phyloP scores from a whole-genome alignment of 2,888 invertebrate species.

The Melanchra persicariae region DNA sequence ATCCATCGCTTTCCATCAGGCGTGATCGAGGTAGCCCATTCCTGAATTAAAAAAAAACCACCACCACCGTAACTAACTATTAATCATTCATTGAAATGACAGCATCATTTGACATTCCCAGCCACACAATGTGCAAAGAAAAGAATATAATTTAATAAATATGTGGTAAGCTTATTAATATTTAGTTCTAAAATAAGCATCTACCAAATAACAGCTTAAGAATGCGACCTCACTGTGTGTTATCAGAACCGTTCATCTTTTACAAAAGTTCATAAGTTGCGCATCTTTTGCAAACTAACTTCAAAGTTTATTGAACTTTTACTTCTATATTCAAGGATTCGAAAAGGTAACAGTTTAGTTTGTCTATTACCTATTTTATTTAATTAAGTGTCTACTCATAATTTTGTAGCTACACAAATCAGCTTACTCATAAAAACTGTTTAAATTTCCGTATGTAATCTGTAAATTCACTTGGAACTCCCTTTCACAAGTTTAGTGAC shows the following conservation, averaged over 20 bases:
- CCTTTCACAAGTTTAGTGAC: neutral
- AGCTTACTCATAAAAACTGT: too few relatives aligned
- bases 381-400: too few relatives aligned
- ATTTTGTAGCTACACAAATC: too few relatives aligned
- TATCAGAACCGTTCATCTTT: slow-evolving; percentile 55
- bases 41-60: too few relatives aligned
- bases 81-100: neutral
- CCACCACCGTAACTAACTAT: too few relatives aligned
- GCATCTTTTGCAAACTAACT: slow-evolving; percentile 32
- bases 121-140: too few relatives aligned
- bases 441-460: neutral
- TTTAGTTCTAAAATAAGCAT: neutral
- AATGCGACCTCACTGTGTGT: slow-evolving; percentile 41
- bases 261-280: slow-evolving; percentile 53
- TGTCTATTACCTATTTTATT: neutral
- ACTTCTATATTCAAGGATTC: neutral
- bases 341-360: neutral
- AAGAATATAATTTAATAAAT: neutral
- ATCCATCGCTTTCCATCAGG: too few relatives aligned
- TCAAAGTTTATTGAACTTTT: slow-evolving; percentile 24
- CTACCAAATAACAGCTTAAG: slow-evolving; percentile 7
- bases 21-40: too few relatives aligned
- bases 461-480: neutral
- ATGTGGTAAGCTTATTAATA: neutral
- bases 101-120: neutral